Conservation (phyloP, 2,888 invertebrate genomes). For the Stegana nigrithorax region DNA sequence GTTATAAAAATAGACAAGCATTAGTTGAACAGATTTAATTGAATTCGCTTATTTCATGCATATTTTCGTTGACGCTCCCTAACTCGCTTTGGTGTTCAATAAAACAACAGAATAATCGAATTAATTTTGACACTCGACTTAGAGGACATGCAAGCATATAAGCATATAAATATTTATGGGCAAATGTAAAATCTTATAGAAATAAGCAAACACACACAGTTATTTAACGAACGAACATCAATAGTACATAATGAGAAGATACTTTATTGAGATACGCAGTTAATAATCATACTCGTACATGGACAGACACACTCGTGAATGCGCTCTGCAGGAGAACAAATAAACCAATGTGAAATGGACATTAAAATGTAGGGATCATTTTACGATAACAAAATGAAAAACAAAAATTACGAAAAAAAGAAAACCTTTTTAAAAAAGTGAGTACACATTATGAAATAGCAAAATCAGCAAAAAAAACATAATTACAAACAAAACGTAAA, state of each 20-base stretch:
- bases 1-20: constrained; percentile 34
- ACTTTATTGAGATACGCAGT: too few relatives aligned
- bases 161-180: background rate
- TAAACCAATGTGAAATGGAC: constrained; percentile 54
- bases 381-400: constrained; percentile 42
- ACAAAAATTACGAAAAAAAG: constrained; percentile 37
- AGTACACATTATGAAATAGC: constrained; percentile 14
- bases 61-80: background rate
- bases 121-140: constrained; percentile 9
- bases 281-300: constrained; percentile 29
- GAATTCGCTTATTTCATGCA: background rate
- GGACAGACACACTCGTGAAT: constrained; percentile 25
- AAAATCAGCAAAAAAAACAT: constrained; percentile 34
- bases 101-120: constrained; percentile 24
- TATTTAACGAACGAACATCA: constrained; percentile 31
- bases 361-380: constrained; percentile 64
- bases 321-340: constrained; percentile 33
- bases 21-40: too few relatives aligned
- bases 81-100: constrained; percentile 53
- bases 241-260: constrained; percentile 34
- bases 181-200: constrained; percentile 21
- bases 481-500: too few relatives aligned
- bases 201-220: constrained; percentile 22
- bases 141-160: background rate
- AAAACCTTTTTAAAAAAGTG: constrained; percentile 44